Conservation (phyloP, 1,140 invertebrate genomes). For the Scaptomyza hsui region DNA sequence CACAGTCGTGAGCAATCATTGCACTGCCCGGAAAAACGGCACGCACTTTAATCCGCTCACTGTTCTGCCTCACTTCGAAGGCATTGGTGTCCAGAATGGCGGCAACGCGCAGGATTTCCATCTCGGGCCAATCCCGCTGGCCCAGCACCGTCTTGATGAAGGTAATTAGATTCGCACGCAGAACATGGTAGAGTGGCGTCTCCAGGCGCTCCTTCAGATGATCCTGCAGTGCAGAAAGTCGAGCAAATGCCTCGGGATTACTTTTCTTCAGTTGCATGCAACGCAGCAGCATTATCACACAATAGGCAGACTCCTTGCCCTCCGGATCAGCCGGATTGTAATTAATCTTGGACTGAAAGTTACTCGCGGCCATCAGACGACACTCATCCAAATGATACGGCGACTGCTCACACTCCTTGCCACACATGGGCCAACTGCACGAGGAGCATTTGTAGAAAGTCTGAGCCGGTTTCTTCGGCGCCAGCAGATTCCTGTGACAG, state of each 20-base stretch:
- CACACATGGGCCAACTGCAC: constrained; percentile 88
- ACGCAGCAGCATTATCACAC: constrained; percentile 87
- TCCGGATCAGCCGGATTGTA: constrained; percentile 80
- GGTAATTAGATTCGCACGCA: constrained; percentile 86
- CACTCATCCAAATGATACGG: constrained; percentile 85
- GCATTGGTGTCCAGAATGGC: constrained; percentile 89
- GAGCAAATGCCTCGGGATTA: constrained; percentile 85
- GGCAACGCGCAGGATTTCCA: constrained; percentile 87
- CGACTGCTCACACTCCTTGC: constrained; percentile 85
- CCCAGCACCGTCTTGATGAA: constrained; percentile 86
- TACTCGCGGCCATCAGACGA: constrained; percentile 85
- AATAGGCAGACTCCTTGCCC: constrained; percentile 86
- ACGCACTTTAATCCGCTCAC: constrained; percentile 84
- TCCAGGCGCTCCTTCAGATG: constrained; percentile 86
- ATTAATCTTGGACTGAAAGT: constrained; percentile 85
- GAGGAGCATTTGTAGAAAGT: constrained; percentile 86
- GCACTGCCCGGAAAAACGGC: constrained; percentile 87
- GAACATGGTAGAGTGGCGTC: constrained; percentile 86
- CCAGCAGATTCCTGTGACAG: constrained; percentile 86
- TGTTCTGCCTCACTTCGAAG: constrained; percentile 86
- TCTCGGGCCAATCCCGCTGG: constrained; percentile 85
- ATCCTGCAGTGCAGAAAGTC: constrained; percentile 86
- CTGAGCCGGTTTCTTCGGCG: constrained; percentile 62
- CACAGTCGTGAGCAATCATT: constrained; percentile 88
- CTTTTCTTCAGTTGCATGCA: constrained; percentile 86